Evolutionary conservation across 2,888 invertebrate genomes (phyloP).

Genomic region (Rhamnusium bicolor): DNA sequence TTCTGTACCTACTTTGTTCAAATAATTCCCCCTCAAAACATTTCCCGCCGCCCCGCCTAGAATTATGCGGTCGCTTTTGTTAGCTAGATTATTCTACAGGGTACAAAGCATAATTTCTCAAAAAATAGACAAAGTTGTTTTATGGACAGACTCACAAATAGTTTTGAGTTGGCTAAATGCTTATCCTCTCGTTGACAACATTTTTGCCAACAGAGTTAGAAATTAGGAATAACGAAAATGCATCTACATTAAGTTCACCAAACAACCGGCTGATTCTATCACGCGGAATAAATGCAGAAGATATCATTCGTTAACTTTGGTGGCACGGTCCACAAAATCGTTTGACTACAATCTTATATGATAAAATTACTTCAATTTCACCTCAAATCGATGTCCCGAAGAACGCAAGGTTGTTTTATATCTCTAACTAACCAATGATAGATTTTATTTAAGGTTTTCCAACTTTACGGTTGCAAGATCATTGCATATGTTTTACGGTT

Average conservation of each 20-base stretch:
- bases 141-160: conserved; percentile 34
- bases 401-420: not conserved
- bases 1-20: conserved; percentile 49
- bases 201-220: conserved; percentile 23
- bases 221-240: not conserved
- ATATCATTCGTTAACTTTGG: not conserved
- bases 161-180: not conserved
- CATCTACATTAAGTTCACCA: too few relatives aligned
- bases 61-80: conserved; percentile 33
- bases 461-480: too few relatives aligned
- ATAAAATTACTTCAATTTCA: not conserved
- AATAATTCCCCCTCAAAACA: conserved; percentile 52
- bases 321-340: not conserved
- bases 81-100: conserved; percentile 26
- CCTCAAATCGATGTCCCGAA: not conserved
- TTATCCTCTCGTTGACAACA: conserved; percentile 4
- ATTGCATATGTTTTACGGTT: too few relatives aligned
- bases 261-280: too few relatives aligned
- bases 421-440: too few relatives aligned
- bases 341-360: too few relatives aligned
- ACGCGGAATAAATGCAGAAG: too few relatives aligned
- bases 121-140: conserved; percentile 6
- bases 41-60: conserved; percentile 39
- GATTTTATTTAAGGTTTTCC: too few relatives aligned
- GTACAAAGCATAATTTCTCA: too few relatives aligned